These are phyloP conservation scores for Bombus haemorrhoidalis DNA, from an alignment of 1,140 invertebrate genomes.

Conservation along the genomic window DNA sequence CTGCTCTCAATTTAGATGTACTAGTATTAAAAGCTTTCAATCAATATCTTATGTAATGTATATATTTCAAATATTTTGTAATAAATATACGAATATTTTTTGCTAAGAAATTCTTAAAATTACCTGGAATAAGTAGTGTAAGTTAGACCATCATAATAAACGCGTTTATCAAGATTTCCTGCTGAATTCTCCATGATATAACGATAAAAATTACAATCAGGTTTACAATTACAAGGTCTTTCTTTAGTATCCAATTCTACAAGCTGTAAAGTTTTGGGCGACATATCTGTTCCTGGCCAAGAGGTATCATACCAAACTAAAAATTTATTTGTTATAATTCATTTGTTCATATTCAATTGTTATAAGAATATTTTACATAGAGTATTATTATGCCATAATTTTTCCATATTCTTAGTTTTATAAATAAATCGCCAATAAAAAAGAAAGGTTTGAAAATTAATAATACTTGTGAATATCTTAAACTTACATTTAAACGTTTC, in stretches of 20 bases:
- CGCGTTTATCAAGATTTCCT: slow-evolving; percentile 52
- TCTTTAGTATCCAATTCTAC: not conserved
- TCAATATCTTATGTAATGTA: not conserved
- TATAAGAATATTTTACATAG: not conserved
- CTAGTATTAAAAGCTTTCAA: not conserved
- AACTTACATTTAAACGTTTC: slow-evolving; percentile 76
- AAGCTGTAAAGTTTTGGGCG: not conserved
- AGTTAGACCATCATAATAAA: slow-evolving; percentile 41
- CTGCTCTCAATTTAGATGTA: not conserved
- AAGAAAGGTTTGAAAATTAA: not conserved
- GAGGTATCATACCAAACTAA: slow-evolving; percentile 67
- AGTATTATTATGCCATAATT: not conserved
- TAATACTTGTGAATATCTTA: not conserved
- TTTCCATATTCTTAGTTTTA: not conserved
- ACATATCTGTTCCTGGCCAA: slow-evolving; percentile 59
- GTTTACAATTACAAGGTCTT: slow-evolving; percentile 70
- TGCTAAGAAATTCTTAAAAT: not conserved
- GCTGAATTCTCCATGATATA: slow-evolving; percentile 69
- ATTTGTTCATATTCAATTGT: not conserved
- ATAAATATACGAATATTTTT: not conserved
- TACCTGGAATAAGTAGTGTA: slow-evolving; percentile 45
- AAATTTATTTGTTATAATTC: slow-evolving; percentile 15
- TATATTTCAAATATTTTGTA: not conserved
- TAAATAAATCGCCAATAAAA: not conserved
- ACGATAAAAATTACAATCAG: slow-evolving; percentile 69